Conservation (phyloP, 2,888 invertebrate species). For the Dyspetes luteomarginatus region DNA sequence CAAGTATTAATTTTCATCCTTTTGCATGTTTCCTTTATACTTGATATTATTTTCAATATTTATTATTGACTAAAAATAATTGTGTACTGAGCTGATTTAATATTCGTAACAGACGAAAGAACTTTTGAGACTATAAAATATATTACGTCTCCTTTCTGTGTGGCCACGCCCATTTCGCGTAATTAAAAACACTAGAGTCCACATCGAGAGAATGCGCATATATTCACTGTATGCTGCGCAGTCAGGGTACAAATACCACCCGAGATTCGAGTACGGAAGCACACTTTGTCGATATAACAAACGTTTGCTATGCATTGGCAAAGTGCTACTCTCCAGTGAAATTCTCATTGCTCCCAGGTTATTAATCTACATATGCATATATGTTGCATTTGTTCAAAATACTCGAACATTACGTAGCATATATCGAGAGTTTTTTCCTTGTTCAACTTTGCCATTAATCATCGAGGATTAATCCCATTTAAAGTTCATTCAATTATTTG, state of each 20-base stretch:
- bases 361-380: neutral
- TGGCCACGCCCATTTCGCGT: conserved; percentile 61
- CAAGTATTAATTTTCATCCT: no score
- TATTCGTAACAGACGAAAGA: no score
- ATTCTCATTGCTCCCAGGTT: neutral
- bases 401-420: neutral
- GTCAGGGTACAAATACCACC: neutral
- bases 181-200: conserved; percentile 59
- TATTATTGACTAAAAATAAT: no score
- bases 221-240: neutral
- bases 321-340: neutral
- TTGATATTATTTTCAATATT: no score
- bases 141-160: conserved; percentile 5
- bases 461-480: neutral
- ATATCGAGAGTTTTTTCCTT: neutral
- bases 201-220: neutral
- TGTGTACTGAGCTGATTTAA: no score
- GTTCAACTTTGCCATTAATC: neutral
- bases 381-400: neutral
- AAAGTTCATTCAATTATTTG: neutral
- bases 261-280: neutral
- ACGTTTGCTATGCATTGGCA: neutral
- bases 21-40: no score
- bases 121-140: no score
- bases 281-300: conserved; percentile 15